Percentiles rank a stretch among this genome's conserved stretches.
phyloP scores from a whole-genome alignment of 2,113 vertebrate genomes.

The Dasypus novemcinctus region DNA sequence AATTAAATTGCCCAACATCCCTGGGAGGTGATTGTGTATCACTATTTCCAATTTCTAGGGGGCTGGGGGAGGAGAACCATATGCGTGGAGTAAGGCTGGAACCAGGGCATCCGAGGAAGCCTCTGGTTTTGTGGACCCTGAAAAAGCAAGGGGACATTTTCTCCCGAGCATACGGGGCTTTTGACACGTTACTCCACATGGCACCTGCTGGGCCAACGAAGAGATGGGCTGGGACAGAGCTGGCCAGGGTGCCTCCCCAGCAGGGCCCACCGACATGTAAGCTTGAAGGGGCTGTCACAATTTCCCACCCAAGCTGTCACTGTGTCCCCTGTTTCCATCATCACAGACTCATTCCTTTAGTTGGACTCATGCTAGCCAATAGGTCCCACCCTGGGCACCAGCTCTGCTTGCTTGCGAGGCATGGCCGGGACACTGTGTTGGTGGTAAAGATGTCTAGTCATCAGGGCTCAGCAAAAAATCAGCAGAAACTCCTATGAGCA shows the following conservation, averaged over 20 bases:
- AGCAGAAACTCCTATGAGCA: not conserved
- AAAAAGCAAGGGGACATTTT: not conserved
- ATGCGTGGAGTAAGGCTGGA: not conserved
- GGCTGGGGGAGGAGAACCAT: not conserved
- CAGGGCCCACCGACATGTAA: rapidly evolving
- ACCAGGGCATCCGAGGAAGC: not conserved
- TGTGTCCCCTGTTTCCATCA: rapidly evolving
- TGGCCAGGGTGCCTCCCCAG: rapidly evolving
- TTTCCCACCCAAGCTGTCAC: not conserved
- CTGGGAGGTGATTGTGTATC: constrained; percentile 40
- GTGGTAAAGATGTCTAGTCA: too few species aligned
- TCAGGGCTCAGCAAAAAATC: not conserved
- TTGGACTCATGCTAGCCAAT: not conserved
- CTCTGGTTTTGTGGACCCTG: not conserved
- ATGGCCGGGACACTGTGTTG: not conserved
- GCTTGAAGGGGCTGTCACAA: rapidly evolving
- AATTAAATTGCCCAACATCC: constrained; percentile 68
- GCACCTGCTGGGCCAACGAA: not conserved
- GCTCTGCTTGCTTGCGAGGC: not conserved
- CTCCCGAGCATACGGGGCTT: not conserved
- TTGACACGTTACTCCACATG: rapidly evolving
- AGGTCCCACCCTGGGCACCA: rapidly evolving
- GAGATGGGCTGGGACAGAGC: not conserved
- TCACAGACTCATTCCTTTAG: not conserved
- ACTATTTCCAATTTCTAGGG: constrained; percentile 54